Evolutionary conservation across 2,797 vertebrate genomes (phyloP).

Genomic region (Sebastiscus tertius): DNA sequence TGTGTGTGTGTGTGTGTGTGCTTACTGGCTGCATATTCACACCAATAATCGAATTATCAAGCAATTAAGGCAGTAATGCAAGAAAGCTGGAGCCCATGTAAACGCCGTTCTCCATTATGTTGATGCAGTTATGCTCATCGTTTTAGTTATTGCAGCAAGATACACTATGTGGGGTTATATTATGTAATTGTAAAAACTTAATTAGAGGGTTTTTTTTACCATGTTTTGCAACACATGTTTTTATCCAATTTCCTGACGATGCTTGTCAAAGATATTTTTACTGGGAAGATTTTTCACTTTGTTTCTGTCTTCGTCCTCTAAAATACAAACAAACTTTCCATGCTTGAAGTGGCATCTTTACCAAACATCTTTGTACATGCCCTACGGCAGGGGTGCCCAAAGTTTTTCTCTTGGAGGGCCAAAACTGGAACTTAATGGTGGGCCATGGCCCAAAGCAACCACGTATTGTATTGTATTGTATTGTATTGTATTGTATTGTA

Average conservation of each 20-base stretch:
- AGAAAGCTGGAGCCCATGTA: background rate
- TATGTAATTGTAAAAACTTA: background rate
- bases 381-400: background rate
- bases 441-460: too few relatives aligned
- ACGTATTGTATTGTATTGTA: too few relatives aligned
- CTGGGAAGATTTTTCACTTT: background rate
- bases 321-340: background rate
- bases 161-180: background rate
- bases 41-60: conserved; percentile 24
- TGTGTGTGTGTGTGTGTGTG: background rate
- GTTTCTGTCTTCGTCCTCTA: background rate
- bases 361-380: background rate
- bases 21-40: background rate
- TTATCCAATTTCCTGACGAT: background rate
- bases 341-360: background rate
- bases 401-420: rapidly evolving
- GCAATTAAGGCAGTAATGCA: conserved; percentile 13
- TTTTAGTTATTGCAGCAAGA: background rate
- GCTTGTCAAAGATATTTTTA: background rate
- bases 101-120: background rate
- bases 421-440: too few relatives aligned
- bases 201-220: background rate
- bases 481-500: too few relatives aligned
- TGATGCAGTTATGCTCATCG: background rate
- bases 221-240: background rate